phyloP scores from a whole-genome alignment of 2,888 invertebrate genomes.

The Cloeon dipterum region DNA sequence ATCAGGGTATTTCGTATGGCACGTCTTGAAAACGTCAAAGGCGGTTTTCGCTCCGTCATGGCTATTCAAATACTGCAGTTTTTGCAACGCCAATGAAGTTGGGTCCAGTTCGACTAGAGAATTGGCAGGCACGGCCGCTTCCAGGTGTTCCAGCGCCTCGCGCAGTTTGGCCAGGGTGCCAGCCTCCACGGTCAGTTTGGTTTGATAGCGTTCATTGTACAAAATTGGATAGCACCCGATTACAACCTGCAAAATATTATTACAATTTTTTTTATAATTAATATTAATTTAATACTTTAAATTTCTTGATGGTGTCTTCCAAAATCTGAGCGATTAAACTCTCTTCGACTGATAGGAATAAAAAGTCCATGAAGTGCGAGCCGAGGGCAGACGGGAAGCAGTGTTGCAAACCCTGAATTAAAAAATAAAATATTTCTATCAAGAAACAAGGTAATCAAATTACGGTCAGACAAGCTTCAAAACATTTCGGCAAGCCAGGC shows the following conservation, averaged over 20 bases:
- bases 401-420: constrained; percentile 8
- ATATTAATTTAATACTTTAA: no score
- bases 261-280: no score
- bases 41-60: not conserved
- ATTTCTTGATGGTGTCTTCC: constrained; percentile 21
- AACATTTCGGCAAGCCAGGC: constrained; percentile 2
- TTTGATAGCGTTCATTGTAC: constrained; percentile 24
- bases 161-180: constrained; percentile 15
- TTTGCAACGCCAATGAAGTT: not conserved
- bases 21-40: constrained; percentile 22
- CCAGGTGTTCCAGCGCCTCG: constrained; percentile 17
- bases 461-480: constrained; percentile 10
- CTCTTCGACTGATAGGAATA: constrained; percentile 15
- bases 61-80: not conserved
- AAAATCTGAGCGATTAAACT: constrained; percentile 14
- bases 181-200: constrained; percentile 26
- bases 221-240: constrained; percentile 32
- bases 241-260: no score
- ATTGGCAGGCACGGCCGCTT: constrained; percentile 16
- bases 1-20: constrained; percentile 35
- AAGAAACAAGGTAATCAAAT: constrained; percentile 16
- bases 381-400: not conserved
- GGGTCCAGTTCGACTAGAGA: not conserved
- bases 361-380: constrained; percentile 11
- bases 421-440: no score